Evolutionary conservation across 2,797 vertebrate species (phyloP).

Genomic region (Channallabes apus): DNA sequence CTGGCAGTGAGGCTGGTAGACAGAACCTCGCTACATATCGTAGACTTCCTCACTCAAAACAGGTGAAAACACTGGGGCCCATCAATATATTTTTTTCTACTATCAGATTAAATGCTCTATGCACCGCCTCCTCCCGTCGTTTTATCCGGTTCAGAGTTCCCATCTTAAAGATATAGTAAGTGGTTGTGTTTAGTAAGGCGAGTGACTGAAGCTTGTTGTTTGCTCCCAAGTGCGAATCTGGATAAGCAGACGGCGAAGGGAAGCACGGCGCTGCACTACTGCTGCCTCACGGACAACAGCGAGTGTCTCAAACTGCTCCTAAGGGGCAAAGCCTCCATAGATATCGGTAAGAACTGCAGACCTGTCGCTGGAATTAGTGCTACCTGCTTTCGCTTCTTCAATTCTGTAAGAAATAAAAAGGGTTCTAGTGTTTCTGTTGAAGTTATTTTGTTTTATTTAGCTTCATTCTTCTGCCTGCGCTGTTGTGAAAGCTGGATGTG

Average conservation of each 20-base stretch:
- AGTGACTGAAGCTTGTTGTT: slow-evolving; percentile 5
- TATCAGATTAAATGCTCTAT: background rate
- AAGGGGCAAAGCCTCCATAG: slow-evolving; percentile 94
- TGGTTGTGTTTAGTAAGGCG: background rate
- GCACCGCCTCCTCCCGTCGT: no score
- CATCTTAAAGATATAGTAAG: background rate
- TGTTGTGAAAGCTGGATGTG: slow-evolving; percentile 36
- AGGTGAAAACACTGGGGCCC: slow-evolving; percentile 73
- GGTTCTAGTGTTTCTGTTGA: slow-evolving; percentile 3
- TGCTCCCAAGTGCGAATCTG: slow-evolving; percentile 83
- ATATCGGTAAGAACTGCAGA: slow-evolving; percentile 84
- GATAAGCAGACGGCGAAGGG: slow-evolving; percentile 95
- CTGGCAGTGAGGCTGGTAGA: slow-evolving; percentile 95
- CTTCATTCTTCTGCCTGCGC: slow-evolving; percentile 14
- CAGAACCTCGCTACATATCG: slow-evolving; percentile 94
- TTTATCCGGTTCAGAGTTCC: background rate
- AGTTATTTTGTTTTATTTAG: slow-evolving; percentile 30
- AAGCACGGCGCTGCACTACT: slow-evolving; percentile 96
- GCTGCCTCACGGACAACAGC: slow-evolving; percentile 95
- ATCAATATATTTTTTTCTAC: background rate
- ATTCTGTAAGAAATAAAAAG: background rate
- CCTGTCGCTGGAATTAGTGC: background rate
- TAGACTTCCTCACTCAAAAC: slow-evolving; percentile 97
- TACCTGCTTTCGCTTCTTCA: background rate
- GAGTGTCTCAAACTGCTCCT: slow-evolving; percentile 98